Conservation (phyloP, 2,113 vertebrate genomes). For the Leptocoma aspasia region DNA sequence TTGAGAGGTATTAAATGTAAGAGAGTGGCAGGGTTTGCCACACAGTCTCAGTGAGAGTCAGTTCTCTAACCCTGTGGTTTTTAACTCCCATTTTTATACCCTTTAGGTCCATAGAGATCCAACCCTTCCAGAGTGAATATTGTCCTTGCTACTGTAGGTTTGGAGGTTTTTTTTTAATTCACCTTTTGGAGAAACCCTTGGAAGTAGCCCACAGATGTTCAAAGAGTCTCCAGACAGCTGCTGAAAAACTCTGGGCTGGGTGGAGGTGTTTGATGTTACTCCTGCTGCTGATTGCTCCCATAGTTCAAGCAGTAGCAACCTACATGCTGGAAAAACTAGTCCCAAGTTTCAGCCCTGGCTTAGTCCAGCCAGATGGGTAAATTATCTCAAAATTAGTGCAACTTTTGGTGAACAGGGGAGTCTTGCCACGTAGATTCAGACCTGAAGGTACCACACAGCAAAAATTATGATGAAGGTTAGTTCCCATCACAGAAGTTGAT, state of each 20-base stretch:
- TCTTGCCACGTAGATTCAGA: background rate
- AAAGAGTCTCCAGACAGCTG: rapidly evolving
- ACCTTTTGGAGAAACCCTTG: background rate
- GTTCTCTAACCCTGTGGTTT: background rate
- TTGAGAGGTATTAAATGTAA: background rate
- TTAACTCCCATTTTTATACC: background rate
- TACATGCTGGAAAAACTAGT: background rate
- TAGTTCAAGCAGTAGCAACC: background rate
- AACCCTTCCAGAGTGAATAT: background rate
- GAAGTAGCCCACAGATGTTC: background rate
- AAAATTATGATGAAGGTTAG: background rate
- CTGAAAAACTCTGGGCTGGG: background rate
- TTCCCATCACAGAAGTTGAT: background rate
- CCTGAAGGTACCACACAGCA: background rate
- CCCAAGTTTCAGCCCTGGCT: background rate
- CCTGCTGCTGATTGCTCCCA: background rate
- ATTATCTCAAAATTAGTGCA: background rate
- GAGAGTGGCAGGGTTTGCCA: background rate
- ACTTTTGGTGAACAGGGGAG: background rate
- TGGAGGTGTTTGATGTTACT: background rate
- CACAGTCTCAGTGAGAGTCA: background rate
- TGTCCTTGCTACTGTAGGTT: background rate
- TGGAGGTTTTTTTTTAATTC: rapidly evolving
- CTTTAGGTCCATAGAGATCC: background rate
- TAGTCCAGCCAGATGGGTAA: background rate